These are phyloP conservation scores for Maccullochella peelii DNA, from an alignment of 2,113 vertebrate species.

Conservation along the genomic window DNA sequence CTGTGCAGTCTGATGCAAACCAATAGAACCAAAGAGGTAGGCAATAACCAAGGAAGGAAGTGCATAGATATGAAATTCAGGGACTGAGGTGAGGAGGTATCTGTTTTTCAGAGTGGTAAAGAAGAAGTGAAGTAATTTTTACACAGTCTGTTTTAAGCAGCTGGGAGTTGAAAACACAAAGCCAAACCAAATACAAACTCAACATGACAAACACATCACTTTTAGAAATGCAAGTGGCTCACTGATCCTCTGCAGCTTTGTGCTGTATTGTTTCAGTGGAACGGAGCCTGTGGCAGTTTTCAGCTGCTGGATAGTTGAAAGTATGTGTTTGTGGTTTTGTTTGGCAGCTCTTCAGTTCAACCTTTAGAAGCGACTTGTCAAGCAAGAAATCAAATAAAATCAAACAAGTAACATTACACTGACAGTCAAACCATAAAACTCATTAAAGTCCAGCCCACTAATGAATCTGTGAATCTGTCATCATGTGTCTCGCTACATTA, in stretches of 20 bases:
- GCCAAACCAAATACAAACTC: neutral
- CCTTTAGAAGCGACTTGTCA: neutral
- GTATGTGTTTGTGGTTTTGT: neutral
- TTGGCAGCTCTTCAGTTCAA: slow-evolving; percentile 20
- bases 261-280: neutral
- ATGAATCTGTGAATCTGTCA: slow-evolving; percentile 28
- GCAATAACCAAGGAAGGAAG: too few relatives aligned
- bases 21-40: too few relatives aligned
- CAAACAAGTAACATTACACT: neutral
- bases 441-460: neutral
- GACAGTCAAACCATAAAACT: neutral
- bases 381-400: neutral
- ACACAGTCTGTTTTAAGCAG: neutral
- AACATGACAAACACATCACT: neutral
- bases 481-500: neutral
- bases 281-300: neutral
- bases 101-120: neutral
- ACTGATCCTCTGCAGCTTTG: neutral
- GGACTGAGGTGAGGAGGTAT: neutral
- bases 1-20: neutral
- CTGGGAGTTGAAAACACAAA: neutral
- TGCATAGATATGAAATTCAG: neutral
- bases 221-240: neutral
- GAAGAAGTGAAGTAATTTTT: neutral
- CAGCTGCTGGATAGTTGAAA: neutral